A percentile compares a stretch with the other conserved stretches of the same genome.
These are phyloP conservation scores for Zygogramma bicolorata DNA, from an alignment of 2,888 invertebrate species.

Conservation along the genomic window DNA sequence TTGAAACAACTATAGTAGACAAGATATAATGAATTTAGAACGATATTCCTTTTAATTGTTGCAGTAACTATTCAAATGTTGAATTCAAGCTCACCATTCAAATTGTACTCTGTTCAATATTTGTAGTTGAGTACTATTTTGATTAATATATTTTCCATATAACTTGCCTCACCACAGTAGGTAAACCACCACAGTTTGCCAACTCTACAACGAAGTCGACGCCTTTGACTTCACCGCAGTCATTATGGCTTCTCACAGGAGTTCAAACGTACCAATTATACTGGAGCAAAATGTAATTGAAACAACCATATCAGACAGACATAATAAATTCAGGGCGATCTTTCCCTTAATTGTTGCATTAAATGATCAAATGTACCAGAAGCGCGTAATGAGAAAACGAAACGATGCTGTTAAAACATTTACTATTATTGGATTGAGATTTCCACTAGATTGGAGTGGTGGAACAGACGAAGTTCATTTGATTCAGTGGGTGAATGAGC, in stretches of 20 bases:
- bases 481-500: not conserved
- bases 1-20: too few species aligned
- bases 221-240: conserved; percentile 43
- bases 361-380: conserved; percentile 53
- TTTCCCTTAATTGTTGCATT: conserved; percentile 55
- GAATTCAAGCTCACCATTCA: too few species aligned
- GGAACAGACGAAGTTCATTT: conserved; percentile 15
- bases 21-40: too few species aligned
- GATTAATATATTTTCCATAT: too few species aligned
- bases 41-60: too few species aligned
- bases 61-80: too few species aligned
- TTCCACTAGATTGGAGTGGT: conserved; percentile 31
- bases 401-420: conserved; percentile 53
- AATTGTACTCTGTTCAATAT: too few species aligned
- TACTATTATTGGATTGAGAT: conserved; percentile 52
- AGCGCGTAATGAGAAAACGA: conserved; percentile 49
- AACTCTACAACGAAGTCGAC: not conserved
- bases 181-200: not conserved
- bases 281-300: conserved; percentile 46
- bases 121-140: too few species aligned
- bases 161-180: not conserved
- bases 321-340: conserved; percentile 49
- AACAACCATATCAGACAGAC: conserved; percentile 41
- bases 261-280: conserved; percentile 48
- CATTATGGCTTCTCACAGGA: conserved; percentile 43